phyloP scores from a whole-genome alignment of 2,113 vertebrate genomes.

The Platichthys stellatus region DNA sequence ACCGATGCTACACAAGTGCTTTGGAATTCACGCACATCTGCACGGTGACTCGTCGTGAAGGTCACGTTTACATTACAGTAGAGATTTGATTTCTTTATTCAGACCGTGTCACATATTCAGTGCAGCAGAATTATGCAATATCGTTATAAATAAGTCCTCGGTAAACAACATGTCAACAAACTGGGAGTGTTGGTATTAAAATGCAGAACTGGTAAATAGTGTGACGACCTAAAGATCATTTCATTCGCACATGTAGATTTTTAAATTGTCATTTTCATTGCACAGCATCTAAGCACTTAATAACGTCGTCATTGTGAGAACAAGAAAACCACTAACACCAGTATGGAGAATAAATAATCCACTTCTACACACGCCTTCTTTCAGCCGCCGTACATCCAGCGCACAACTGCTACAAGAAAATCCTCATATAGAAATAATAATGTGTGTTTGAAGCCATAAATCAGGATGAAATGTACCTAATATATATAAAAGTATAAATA shows the following conservation, averaged over 20 bases:
- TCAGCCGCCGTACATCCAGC: slow-evolving; percentile 51
- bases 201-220: too few relatives aligned
- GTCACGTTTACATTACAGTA: too few relatives aligned
- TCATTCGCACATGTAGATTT: background rate
- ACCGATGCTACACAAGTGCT: too few relatives aligned
- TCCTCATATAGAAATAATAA: background rate
- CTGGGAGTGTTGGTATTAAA: too few relatives aligned
- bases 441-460: slow-evolving; percentile 51
- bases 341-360: background rate
- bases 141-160: too few relatives aligned
- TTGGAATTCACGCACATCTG: too few relatives aligned
- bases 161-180: too few relatives aligned
- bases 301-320: background rate
- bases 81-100: too few relatives aligned
- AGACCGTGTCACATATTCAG: too few relatives aligned
- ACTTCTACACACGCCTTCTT: slow-evolving; percentile 46
- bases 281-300: slow-evolving; percentile 1
- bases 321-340: too few relatives aligned
- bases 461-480: slow-evolving; percentile 30
- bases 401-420: slow-evolving; percentile 48
- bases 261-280: background rate
- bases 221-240: background rate
- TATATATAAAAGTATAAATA: background rate
- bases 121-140: too few relatives aligned
- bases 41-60: too few relatives aligned